A percentile compares a stretch with the other conserved stretches of the same genome.
phyloP scores from a whole-genome alignment of 2,888 invertebrate genomes.

The Oxycera nigricornis region DNA sequence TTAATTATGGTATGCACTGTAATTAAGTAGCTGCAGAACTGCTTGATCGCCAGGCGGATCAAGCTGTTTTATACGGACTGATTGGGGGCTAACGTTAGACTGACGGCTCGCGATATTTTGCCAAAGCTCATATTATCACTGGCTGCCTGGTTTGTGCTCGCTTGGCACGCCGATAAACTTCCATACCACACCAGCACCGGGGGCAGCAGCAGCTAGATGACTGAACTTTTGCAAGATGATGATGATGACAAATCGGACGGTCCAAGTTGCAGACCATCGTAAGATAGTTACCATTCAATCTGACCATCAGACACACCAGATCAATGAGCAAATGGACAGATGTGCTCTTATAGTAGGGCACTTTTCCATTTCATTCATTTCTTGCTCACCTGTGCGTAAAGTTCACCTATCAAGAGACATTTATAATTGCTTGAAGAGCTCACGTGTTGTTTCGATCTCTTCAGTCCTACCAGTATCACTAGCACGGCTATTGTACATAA shows the following conservation, averaged over 20 bases:
- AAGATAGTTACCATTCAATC: not conserved
- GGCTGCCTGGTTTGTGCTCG: not conserved
- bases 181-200: not conserved
- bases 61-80: conserved; percentile 9
- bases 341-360: too few relatives aligned
- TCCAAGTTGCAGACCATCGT: not conserved
- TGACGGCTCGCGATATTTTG: conserved; percentile 24
- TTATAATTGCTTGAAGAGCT: not conserved
- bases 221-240: not conserved
- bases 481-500: too few relatives aligned
- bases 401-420: not conserved
- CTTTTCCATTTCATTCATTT: conserved; percentile 2
- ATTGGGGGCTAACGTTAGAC: conserved; percentile 32
- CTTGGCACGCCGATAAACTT: not conserved
- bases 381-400: not conserved
- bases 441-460: not conserved
- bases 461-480: too few relatives aligned
- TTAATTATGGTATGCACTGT: not conserved
- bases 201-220: not conserved
- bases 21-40: not conserved
- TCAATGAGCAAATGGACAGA: not conserved
- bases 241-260: not conserved
- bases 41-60: not conserved
- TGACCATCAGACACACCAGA: not conserved
- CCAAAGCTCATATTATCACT: conserved; percentile 29